Evolutionary conservation across 2,797 vertebrate genomes (phyloP).

Genomic region (Poecilia gillii): DNA sequence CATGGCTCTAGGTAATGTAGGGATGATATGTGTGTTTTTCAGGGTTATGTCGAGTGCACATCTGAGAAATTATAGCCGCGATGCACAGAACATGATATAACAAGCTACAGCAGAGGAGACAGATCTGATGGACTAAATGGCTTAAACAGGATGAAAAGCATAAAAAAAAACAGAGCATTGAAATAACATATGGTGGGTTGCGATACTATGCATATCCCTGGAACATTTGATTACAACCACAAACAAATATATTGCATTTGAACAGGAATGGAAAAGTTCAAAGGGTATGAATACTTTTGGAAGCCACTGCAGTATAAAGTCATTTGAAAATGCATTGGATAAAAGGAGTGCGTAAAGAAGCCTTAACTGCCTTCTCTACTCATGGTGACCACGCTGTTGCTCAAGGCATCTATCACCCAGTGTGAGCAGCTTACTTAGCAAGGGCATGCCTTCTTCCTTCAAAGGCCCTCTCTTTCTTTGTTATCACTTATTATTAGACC

Average conservation of each 20-base stretch:
- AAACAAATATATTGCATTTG: too few species aligned
- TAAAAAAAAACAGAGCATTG: slow-evolving; percentile 8
- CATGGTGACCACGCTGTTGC: slow-evolving; percentile 38
- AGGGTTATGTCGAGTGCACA: slow-evolving; percentile 44
- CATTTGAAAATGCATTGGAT: slow-evolving; percentile 1
- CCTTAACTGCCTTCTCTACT: neutral
- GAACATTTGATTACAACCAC: too few species aligned
- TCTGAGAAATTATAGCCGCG: slow-evolving; percentile 32
- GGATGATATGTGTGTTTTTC: slow-evolving; percentile 39
- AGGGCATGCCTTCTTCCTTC: slow-evolving; percentile 68
- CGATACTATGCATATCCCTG: too few species aligned
- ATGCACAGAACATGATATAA: slow-evolving; percentile 16
- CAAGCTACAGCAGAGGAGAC: slow-evolving; percentile 30
- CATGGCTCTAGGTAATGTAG: slow-evolving; percentile 35
- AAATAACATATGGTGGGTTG: neutral
- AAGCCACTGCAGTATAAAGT: neutral
- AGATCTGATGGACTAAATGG: neutral
- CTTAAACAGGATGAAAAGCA: slow-evolving; percentile 15
- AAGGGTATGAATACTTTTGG: too few species aligned
- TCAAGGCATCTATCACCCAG: slow-evolving; percentile 55
- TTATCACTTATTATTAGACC: slow-evolving; percentile 65
- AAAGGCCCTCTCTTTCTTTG: slow-evolving; percentile 62
- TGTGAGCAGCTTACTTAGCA: slow-evolving; percentile 53
- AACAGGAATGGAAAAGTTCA: too few species aligned
- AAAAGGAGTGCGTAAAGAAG: slow-evolving; percentile 3